Evolutionary conservation across 2,888 invertebrate species (phyloP), one percentile per base, ranked within the genome.

Genomic region (Protonemura montana): DNA sequence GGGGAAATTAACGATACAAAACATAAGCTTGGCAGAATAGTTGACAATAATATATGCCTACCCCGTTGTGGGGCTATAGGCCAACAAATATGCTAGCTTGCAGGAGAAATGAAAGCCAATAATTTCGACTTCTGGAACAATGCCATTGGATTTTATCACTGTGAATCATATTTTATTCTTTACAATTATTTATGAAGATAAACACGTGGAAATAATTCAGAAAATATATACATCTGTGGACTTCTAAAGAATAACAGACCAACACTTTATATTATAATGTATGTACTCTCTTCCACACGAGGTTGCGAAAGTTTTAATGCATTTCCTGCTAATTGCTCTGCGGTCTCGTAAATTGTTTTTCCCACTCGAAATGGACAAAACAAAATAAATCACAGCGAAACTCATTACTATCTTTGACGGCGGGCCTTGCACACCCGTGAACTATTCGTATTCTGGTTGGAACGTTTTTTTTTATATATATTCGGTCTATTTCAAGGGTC

Each of bases 341-440:
- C 78, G 78, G 78, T 10, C 78, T 26, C 78, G 28, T 78, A 78
- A 78, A 78, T 78, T 78, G 78, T 78, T 78, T 78, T 78, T 28
- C 28, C 78, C 28, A 25, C 59, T 59, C 59, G 59, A 78, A 78
- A 78, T 78, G 27, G 78, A 78, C 78, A 28, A 78, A 78, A 78
- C 28, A 78, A 78, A 59, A 59, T 59, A 59, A 59, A 59, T 59
- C 59, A 59, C 59, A 59, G 59, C 13, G 21, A 59, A 59, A 59
- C 59, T 59, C 59, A 59, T 59, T 59, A 59, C 59, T 21, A 59
- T 59, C 59, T 59, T 59, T 59, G 59, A 59, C 59, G 59, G 16
- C 59, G 13, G 16, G 21, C 13, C 59, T 13, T 35, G 35, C 59
- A 59, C 59, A 59, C 59, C 2, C 59, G 21, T 21, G 21, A 1